Conservation (phyloP, 2,113 vertebrate genomes). For the Panthera uncia region DNA sequence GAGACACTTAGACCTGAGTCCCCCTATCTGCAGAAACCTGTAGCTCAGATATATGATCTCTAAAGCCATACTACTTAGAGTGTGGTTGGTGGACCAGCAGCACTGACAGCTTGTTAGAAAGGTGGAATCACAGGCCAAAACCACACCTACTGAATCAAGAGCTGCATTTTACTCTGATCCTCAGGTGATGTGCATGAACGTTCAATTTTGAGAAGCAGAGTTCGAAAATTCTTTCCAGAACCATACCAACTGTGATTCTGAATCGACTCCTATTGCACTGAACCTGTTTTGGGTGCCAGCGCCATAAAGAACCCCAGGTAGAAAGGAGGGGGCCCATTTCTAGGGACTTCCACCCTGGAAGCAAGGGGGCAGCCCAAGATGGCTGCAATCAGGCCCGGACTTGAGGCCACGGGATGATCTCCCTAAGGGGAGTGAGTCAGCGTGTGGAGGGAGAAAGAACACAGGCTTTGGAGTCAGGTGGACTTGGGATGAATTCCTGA, state of each 20-base stretch:
- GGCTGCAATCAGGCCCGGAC: too few relatives aligned
- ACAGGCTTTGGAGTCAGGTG: background rate
- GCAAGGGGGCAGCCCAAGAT: background rate
- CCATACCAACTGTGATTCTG: background rate
- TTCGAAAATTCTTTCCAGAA: background rate
- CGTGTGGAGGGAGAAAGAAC: fast-evolving
- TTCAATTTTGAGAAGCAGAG: background rate
- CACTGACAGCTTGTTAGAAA: background rate
- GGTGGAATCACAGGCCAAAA: too few relatives aligned
- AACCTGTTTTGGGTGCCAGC: background rate
- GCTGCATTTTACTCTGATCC: background rate
- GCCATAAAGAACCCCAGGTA: too few relatives aligned
- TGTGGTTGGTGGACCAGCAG: background rate
- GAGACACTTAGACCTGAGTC: background rate
- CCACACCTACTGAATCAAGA: background rate
- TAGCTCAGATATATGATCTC: background rate
- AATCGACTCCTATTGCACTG: background rate
- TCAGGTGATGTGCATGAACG: background rate
- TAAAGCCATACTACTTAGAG: background rate
- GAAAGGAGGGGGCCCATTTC: background rate
- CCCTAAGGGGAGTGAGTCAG: background rate
- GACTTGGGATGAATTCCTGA: background rate
- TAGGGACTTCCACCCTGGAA: background rate
- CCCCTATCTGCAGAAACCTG: background rate
- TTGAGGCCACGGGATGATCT: background rate